A percentile compares a stretch with the other conserved stretches of the same genome.
Evolutionary conservation across 1,140 invertebrate species (phyloP).

Genomic region (Aethina tumida): DNA sequence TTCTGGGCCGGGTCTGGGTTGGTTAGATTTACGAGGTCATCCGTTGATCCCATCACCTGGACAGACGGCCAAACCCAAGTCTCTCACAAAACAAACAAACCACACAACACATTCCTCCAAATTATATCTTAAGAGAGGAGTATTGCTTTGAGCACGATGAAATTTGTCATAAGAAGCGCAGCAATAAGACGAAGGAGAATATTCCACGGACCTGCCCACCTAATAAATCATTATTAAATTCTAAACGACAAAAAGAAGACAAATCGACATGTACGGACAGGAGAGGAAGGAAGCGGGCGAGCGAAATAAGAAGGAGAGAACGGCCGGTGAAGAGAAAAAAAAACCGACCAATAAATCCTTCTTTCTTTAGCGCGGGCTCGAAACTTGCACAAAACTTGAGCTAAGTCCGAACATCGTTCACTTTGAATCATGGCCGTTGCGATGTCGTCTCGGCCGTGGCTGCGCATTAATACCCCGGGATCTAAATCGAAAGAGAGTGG

Average conservation of each 20-base stretch:
- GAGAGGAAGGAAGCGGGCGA: conserved; percentile 25
- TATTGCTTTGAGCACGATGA: too few relatives aligned
- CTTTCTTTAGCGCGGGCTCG: conserved; percentile 29
- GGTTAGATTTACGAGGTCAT: conserved; percentile 25
- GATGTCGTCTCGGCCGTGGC: conserved; percentile 30
- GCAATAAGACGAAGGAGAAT: too few relatives aligned
- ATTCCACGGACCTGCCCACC: neutral
- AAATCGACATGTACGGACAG: conserved; percentile 25
- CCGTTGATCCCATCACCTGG: conserved; percentile 23
- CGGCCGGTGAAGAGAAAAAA: conserved; percentile 19
- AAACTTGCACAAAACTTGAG: conserved; percentile 34
- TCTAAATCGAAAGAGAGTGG: conserved; percentile 22
- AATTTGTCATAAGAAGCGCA: too few relatives aligned
- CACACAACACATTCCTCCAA: too few relatives aligned
- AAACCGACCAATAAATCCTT: conserved; percentile 31
- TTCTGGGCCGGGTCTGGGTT: conserved; percentile 23
- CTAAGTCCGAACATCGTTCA: conserved; percentile 36
- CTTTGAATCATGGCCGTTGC: conserved; percentile 33
- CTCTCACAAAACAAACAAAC: too few relatives aligned
- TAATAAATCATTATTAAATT: conserved; percentile 31
- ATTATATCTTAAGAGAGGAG: too few relatives aligned
- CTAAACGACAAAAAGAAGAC: conserved; percentile 32
- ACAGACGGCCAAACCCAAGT: too few relatives aligned
- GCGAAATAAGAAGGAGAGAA: conserved; percentile 6
- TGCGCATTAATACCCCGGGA: conserved; percentile 32